Conservation (phyloP, 1,140 invertebrate genomes). For the Limonius californicus region DNA sequence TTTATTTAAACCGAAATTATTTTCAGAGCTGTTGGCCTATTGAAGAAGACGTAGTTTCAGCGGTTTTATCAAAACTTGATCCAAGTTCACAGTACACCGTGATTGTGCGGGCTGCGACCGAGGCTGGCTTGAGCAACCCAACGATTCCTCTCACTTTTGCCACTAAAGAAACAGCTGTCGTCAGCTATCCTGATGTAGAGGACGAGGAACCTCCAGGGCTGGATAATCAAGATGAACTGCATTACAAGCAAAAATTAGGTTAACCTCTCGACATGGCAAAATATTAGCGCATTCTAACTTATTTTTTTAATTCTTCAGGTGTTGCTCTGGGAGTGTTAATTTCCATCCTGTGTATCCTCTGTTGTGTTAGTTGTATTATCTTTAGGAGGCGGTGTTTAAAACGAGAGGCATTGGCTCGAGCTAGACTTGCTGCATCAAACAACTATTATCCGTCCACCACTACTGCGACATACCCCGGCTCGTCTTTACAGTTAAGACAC, state of each 20-base stretch:
- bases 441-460: slow-evolving; percentile 33
- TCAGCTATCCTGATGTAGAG: no score
- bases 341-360: slow-evolving; percentile 40
- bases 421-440: slow-evolving; percentile 25
- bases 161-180: no score
- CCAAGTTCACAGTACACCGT: slow-evolving; percentile 53
- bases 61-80: slow-evolving; percentile 47
- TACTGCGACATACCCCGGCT: slow-evolving; percentile 3
- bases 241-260: slow-evolving; percentile 47
- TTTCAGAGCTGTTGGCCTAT: slow-evolving; percentile 22
- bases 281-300: no score
- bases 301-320: slow-evolving; percentile 35
- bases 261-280: no score
- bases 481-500: slow-evolving; percentile 32
- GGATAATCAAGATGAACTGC: slow-evolving; percentile 37
- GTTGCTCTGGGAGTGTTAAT: slow-evolving; percentile 46
- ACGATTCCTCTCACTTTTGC: slow-evolving; percentile 47
- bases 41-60: slow-evolving; percentile 27
- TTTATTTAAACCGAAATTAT: no score
- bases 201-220: background rate
- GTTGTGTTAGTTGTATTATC: slow-evolving; percentile 44
- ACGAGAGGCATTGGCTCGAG: slow-evolving; percentile 26
- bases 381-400: slow-evolving; percentile 43
- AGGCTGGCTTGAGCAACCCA: slow-evolving; percentile 51
- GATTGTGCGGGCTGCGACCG: slow-evolving; percentile 52